phyloP scores from a whole-genome alignment of 2,797 vertebrate genomes.

The Glossophaga mutica region DNA sequence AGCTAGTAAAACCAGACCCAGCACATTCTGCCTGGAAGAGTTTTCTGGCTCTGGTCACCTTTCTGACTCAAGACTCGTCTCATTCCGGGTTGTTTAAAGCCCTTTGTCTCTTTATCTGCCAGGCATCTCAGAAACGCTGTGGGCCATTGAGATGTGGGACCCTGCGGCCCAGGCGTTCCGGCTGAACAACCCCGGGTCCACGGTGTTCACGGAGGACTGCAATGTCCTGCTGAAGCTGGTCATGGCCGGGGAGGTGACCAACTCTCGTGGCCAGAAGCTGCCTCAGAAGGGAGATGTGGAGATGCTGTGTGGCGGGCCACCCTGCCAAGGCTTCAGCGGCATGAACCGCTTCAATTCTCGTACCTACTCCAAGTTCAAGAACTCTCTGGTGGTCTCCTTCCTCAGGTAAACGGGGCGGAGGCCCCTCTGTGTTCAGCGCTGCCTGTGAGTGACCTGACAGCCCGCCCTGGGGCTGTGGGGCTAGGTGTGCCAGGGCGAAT shows the following conservation, averaged over 20 bases:
- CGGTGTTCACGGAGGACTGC: slow-evolving; percentile 97
- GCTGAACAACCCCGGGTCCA: slow-evolving; percentile 93
- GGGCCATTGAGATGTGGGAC: slow-evolving; percentile 99
- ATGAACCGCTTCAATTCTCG: slow-evolving; percentile 99
- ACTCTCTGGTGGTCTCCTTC: slow-evolving; percentile 97
- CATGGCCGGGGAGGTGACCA: slow-evolving; percentile 94
- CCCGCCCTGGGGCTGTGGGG: fast-evolving
- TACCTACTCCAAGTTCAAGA: slow-evolving; percentile 98
- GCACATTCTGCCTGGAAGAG: not conserved
- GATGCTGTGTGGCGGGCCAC: slow-evolving; percentile 96
- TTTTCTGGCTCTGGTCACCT: not conserved
- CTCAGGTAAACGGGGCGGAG: slow-evolving; percentile 86
- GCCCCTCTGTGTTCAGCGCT: not conserved
- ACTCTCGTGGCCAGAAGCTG: slow-evolving; percentile 92
- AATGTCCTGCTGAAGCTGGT: slow-evolving; percentile 96
- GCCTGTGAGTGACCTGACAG: not conserved
- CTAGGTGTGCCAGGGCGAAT: fast-evolving
- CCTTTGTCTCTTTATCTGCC: not conserved
- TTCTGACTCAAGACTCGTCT: not conserved
- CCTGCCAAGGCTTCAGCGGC: slow-evolving; percentile 97
- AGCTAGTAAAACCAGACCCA: fast-evolving
- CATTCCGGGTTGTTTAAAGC: not conserved
- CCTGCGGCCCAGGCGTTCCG: slow-evolving; percentile 96
- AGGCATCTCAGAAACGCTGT: slow-evolving; percentile 92
- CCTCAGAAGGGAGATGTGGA: slow-evolving; percentile 97